These are phyloP conservation scores for Rhinophrynus dorsalis DNA, from an alignment of 2,797 vertebrate genomes.

Conservation along the genomic window DNA sequence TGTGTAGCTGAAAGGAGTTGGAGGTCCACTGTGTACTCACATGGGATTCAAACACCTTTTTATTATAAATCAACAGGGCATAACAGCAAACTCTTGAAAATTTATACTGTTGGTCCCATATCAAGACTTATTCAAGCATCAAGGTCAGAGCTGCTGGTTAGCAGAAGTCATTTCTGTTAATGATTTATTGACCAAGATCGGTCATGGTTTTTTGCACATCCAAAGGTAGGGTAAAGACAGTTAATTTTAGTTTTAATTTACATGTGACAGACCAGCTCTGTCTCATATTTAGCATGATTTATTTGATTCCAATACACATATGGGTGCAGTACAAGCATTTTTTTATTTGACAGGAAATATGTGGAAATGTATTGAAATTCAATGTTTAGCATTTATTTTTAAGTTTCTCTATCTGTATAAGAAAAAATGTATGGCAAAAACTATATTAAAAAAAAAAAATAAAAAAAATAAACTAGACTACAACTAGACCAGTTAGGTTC, in stretches of 20 bases:
- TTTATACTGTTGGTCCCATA: not conserved
- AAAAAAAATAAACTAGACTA: too few relatives aligned
- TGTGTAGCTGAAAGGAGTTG: too few relatives aligned
- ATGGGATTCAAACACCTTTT: not conserved
- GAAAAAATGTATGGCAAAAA: too few relatives aligned
- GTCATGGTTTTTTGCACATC: not conserved
- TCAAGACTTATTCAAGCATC: not conserved
- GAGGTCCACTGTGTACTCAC: not conserved
- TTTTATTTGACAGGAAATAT: not conserved
- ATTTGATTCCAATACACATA: too few relatives aligned
- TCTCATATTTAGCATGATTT: not conserved
- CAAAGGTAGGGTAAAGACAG: not conserved
- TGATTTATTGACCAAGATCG: conserved; percentile 9
- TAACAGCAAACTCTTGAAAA: not conserved
- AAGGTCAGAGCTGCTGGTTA: conserved; percentile 1
- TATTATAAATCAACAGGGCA: not conserved
- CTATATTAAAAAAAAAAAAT: too few relatives aligned
- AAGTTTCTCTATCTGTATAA: too few relatives aligned
- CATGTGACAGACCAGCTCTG: not conserved
- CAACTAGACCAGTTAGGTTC: too few relatives aligned
- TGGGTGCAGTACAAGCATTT: not conserved
- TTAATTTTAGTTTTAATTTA: not conserved
- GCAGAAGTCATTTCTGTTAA: not conserved
- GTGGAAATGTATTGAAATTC: not conserved
- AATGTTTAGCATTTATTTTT: not conserved